Evolutionary conservation across 2,797 vertebrate genomes (phyloP).

Genomic region (Pipistrellus pygmaeus): DNA sequence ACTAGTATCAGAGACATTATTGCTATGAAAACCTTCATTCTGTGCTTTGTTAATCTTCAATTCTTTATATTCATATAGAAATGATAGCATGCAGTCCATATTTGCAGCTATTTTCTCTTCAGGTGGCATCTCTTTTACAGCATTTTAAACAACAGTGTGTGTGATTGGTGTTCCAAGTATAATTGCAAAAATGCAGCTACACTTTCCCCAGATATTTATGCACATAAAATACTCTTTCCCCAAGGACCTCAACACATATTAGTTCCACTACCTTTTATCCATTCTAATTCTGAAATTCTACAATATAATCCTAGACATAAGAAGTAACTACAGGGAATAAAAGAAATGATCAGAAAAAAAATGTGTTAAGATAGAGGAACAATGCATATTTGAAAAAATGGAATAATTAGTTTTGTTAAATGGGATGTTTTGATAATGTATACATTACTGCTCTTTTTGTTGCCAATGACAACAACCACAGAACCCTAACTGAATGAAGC

Average conservation of each 20-base stretch:
- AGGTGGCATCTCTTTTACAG: background rate
- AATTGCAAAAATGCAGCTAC: background rate
- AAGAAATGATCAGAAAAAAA: constrained; percentile 27
- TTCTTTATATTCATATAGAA: constrained; percentile 41
- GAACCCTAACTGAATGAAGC: background rate
- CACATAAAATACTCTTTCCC: background rate
- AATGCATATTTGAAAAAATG: background rate
- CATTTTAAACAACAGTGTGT: constrained; percentile 10
- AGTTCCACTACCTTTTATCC: background rate
- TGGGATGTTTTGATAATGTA: background rate
- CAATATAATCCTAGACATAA: background rate
- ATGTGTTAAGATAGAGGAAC: background rate
- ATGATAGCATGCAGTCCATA: constrained; percentile 32
- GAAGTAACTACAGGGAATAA: background rate
- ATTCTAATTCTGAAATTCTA: constrained; percentile 22
- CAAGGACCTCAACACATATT: background rate
- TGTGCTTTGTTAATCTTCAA: constrained; percentile 55
- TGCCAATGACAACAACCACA: constrained; percentile 7
- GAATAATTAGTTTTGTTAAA: constrained; percentile 8
- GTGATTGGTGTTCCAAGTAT: constrained; percentile 21
- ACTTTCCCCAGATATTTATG: background rate
- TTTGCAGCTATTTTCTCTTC: constrained; percentile 10
- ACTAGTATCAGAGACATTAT: constrained; percentile 15
- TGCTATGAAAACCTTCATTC: constrained; percentile 56
- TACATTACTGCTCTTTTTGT: constrained; percentile 29